Evolutionary conservation across 2,797 vertebrate genomes (phyloP).

Genomic region (Sebastes nivosus): DNA sequence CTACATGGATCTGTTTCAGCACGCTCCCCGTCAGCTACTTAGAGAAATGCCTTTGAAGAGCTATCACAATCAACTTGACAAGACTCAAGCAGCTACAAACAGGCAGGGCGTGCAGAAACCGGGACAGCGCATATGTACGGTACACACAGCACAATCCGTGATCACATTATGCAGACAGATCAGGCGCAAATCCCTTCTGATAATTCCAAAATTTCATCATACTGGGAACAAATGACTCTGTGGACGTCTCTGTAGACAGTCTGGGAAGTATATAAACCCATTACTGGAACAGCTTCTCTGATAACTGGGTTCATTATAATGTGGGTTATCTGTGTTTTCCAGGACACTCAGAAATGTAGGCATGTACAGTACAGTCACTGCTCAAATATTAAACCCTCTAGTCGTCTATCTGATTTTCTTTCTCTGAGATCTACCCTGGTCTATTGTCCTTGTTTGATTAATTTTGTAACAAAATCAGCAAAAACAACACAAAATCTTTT

Average conservation of each 20-base stretch:
- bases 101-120: background rate
- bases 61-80: background rate
- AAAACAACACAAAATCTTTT: background rate
- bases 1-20: background rate
- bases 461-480: background rate
- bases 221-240: background rate
- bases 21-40: background rate
- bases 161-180: background rate
- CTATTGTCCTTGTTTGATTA: background rate
- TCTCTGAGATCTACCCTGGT: background rate
- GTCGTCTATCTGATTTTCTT: background rate
- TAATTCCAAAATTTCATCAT: background rate
- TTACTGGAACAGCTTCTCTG: background rate
- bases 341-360: background rate
- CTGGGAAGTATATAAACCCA: slow-evolving; percentile 6
- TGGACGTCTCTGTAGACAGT: background rate
- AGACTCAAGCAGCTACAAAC: background rate
- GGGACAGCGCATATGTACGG: background rate
- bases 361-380: background rate
- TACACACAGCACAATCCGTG: background rate
- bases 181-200: background rate
- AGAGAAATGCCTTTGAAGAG: background rate
- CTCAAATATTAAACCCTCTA: background rate
- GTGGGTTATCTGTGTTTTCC: background rate
- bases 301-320: background rate